Conservation (phyloP, 2,113 vertebrate genomes). For the Tonatia bakeri region DNA sequence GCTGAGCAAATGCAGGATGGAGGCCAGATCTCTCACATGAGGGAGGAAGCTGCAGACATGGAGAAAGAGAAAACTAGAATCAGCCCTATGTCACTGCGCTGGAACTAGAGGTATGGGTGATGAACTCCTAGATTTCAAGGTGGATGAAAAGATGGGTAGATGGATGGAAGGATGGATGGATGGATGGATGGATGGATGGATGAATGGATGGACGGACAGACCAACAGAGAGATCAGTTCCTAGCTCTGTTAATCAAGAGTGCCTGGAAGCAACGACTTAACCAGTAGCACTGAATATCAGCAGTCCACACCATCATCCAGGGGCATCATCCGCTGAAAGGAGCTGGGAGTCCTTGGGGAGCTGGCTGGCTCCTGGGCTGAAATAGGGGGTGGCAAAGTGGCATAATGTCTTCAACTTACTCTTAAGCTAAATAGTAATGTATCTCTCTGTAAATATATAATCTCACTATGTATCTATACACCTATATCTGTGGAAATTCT, state of each 20-base stretch:
- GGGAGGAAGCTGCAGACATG: background rate
- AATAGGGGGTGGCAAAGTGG: background rate
- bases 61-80: background rate
- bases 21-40: background rate
- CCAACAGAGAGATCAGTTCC: background rate
- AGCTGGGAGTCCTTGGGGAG: background rate
- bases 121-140: background rate
- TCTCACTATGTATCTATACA: background rate
- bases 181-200: background rate
- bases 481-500: background rate
- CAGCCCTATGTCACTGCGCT: background rate
- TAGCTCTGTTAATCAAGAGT: background rate
- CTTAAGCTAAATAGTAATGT: background rate
- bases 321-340: background rate
- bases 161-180: background rate
- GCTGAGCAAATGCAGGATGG: background rate
- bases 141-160: background rate
- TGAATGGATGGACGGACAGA: background rate
- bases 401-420: background rate
- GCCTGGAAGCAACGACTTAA: background rate
- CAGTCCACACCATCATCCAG: background rate
- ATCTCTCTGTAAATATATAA: background rate
- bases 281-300: background rate
- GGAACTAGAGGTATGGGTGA: background rate
- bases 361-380: background rate